phyloP scores from a whole-genome alignment of 2,888 invertebrate species.

The Apamea crenata region DNA sequence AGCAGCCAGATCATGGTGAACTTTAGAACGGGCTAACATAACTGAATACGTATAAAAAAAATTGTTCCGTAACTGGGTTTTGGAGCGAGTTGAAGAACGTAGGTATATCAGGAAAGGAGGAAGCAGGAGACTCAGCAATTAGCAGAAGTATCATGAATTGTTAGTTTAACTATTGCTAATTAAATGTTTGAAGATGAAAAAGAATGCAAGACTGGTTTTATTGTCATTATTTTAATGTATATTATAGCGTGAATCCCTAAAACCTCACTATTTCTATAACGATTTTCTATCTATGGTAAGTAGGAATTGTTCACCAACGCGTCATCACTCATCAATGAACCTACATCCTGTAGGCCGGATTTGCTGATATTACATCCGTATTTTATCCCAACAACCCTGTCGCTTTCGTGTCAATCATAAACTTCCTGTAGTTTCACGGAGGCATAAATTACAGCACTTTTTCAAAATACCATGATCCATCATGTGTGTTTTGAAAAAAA shows the following conservation, averaged over 20 bases:
- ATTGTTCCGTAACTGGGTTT: neutral
- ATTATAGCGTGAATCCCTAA: neutral
- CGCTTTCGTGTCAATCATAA: neutral
- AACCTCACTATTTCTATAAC: neutral
- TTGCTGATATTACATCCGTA: slow-evolving; percentile 16
- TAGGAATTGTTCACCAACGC: neutral
- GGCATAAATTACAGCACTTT: neutral
- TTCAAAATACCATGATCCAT: no score
- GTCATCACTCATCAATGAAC: neutral
- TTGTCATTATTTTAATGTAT: neutral
- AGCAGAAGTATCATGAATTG: neutral
- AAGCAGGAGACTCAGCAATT: neutral
- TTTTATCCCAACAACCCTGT: neutral
- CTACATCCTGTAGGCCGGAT: neutral
- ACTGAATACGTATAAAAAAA: neutral
- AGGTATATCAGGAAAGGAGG: no score
- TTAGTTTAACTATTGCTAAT: neutral
- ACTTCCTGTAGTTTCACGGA: neutral
- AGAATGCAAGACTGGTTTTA: neutral
- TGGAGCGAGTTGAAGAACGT: neutral
- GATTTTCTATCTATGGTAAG: neutral
- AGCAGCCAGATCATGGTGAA: neutral
- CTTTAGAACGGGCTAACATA: neutral
- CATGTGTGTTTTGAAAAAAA: neutral
- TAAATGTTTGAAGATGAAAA: neutral